phyloP scores from a whole-genome alignment of 2,888 invertebrate genomes.

The Carterocephalus palaemon region DNA sequence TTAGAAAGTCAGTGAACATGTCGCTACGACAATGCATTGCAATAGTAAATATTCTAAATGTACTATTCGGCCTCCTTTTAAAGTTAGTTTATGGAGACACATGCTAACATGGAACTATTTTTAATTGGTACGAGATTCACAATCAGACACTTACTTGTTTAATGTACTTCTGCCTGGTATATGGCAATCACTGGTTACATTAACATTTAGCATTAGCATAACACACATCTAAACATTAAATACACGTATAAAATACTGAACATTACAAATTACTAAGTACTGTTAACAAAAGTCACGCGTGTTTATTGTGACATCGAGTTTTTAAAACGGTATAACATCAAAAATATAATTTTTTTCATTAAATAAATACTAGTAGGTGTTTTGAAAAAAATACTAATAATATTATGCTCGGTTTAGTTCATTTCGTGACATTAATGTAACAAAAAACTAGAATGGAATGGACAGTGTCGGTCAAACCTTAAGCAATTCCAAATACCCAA shows the following conservation, averaged over 20 bases:
- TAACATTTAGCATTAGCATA: slow-evolving; percentile 28
- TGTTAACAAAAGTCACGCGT: slow-evolving; percentile 5
- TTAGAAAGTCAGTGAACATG: slow-evolving; percentile 34
- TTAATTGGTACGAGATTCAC: slow-evolving; percentile 13
- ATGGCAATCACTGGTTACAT: slow-evolving; percentile 17
- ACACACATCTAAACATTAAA: slow-evolving; percentile 38
- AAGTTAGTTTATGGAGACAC: slow-evolving; percentile 4
- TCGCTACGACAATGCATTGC: slow-evolving; percentile 19
- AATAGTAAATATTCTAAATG: slow-evolving; percentile 21
- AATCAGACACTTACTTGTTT: not conserved
- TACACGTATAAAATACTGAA: slow-evolving; percentile 37
- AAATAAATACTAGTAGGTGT: slow-evolving; percentile 2
- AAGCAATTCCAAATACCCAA: not conserved
- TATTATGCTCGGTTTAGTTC: not conserved
- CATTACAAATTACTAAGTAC: slow-evolving; percentile 25
- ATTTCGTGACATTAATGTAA: slow-evolving; percentile 1
- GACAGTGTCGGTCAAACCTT: slow-evolving; percentile 6
- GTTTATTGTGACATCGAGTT: not conserved
- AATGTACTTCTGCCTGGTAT: not conserved
- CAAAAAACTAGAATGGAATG: slow-evolving; percentile 10
- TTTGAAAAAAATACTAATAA: not conserved
- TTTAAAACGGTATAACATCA: slow-evolving; percentile 12
- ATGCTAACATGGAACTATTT: slow-evolving; percentile 6
- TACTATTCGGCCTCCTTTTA: not conserved
- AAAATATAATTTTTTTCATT: slow-evolving; percentile 15